Conservation (phyloP, 2,113 vertebrate genomes). For the Myrmophylax atrothorax region DNA sequence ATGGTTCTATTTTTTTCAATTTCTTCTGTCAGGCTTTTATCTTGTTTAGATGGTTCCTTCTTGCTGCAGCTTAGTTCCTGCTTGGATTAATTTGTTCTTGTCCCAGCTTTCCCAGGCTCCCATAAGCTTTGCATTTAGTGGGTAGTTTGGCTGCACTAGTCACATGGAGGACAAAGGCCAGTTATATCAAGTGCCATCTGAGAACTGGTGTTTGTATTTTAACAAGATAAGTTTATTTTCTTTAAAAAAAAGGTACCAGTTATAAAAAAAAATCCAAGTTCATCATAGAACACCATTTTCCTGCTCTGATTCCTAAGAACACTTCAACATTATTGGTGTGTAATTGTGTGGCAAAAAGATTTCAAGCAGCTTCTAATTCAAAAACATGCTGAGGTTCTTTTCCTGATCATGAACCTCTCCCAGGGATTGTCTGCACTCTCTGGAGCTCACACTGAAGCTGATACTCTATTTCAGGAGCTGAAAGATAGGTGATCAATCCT, state of each 20-base stretch:
- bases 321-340: neutral
- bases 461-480: neutral
- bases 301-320: neutral
- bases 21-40: neutral
- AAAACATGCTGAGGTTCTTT: neutral
- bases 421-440: accelerated
- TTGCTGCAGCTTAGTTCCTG: neutral
- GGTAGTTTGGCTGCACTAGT: neutral
- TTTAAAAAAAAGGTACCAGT: neutral
- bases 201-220: neutral
- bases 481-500: neutral
- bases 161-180: neutral
- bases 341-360: accelerated
- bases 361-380: neutral
- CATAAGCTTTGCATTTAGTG: neutral
- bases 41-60: neutral
- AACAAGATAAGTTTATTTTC: neutral
- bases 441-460: neutral
- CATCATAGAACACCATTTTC: neutral
- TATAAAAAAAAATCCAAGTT: neutral
- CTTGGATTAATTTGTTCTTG: neutral
- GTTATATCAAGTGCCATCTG: neutral
- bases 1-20: neutral
- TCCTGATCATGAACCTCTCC: neutral
- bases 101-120: neutral